Base-by-base conservation (phyloP, 1,140 invertebrate genomes). In the Drosophila prosaltans region DNA sequence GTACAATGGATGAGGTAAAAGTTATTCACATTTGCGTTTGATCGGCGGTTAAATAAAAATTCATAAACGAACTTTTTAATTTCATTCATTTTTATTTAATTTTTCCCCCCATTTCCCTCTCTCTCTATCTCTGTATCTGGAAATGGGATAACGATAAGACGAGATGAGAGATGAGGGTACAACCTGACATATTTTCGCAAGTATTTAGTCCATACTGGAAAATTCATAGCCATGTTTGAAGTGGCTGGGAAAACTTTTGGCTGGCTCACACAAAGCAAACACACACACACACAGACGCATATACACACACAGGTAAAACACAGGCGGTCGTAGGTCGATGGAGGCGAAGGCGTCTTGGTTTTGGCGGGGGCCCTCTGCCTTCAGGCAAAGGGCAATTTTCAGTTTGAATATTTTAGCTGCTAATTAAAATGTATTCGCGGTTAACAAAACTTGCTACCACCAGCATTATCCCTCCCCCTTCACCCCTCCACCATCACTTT, bases 371-470 rank as follows among this genome's bases (percentile, higher is more conserved):
- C 30, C 40, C 51, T 63, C 72, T 51, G 45, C 64, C 61, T 65
- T 54, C 75, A 72, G 80, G 82, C 82, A 86, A 82, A 88, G 82
- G 76, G 76, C 83, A 86, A 86, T 88, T 86, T 86, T 80, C 69
- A 83, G 83, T 86, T 88, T 86, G 83, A 86, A 86, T 86, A 86
- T 86, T 86, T 86, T 74, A 86, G 83, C 83, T 86, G 83, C 83
- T 86, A 86, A 86, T 86, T 86, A 86, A 86, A 86, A 86, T 86
- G 83, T 88, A 88, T 86, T 86, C 83, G 83, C 84, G 83, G 83
- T 78, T 86, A 88, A 80, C 83, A 86, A 88, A 86, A 83, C 83
- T 80, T 72, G 72, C 68, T 40, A 48, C 54, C 21, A n/a, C 11
- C 24, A 1, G 5, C 5, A 65, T 16, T 5, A 1, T 24, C n/a